Evolutionary conservation across 2,113 vertebrate species (phyloP).

Genomic region (Oriolus oriolus): DNA sequence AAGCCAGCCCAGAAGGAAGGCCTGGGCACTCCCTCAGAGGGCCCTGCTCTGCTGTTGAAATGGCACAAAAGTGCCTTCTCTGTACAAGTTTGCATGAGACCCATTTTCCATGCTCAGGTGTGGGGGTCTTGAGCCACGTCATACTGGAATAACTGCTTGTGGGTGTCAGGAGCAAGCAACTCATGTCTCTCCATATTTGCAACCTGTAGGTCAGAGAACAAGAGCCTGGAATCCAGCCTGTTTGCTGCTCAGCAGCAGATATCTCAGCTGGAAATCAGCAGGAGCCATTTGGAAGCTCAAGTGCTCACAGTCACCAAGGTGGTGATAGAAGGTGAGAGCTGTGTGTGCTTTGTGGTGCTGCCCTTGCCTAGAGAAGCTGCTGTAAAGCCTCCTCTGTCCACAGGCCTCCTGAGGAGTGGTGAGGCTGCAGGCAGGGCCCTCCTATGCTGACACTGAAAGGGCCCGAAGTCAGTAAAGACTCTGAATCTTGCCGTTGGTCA

Average conservation of each 20-base stretch:
- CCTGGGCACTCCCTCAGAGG: background rate
- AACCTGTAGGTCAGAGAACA: slow-evolving; percentile 67
- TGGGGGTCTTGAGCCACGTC: background rate
- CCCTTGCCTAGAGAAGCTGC: background rate
- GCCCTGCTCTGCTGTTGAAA: background rate
- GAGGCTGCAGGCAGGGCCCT: background rate
- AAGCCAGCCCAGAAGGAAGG: background rate
- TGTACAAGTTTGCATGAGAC: background rate
- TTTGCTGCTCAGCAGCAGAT: slow-evolving; percentile 69
- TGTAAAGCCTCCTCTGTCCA: background rate
- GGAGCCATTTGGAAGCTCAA: slow-evolving; percentile 74
- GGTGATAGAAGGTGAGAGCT: slow-evolving; percentile 78
- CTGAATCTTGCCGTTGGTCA: background rate
- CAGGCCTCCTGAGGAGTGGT: background rate
- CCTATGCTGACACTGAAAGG: background rate
- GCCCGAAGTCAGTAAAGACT: background rate
- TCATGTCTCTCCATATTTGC: background rate
- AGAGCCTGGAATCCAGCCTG: slow-evolving; percentile 74
- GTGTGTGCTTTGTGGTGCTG: too few species aligned
- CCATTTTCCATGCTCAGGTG: background rate
- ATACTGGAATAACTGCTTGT: background rate
- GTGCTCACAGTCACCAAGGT: slow-evolving; percentile 73
- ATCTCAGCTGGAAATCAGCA: slow-evolving; percentile 73
- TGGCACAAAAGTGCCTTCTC: background rate
- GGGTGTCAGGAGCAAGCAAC: background rate